Percentiles rank a stretch among this genome's conserved stretches.
These are phyloP conservation scores for Bubalus kerabau DNA, from an alignment of 2,113 vertebrate species.

Conservation along the genomic window DNA sequence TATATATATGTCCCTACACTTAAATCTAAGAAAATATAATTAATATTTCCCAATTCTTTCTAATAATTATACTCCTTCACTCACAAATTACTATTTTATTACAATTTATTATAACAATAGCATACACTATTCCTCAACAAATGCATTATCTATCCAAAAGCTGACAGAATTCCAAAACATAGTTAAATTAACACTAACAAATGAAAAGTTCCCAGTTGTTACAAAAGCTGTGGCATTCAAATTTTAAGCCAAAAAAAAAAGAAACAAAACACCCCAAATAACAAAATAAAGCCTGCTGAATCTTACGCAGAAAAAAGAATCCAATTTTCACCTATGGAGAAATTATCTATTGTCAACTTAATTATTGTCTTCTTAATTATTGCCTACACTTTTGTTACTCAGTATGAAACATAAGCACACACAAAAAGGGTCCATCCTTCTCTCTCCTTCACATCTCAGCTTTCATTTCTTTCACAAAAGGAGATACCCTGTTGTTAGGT, in stretches of 20 bases:
- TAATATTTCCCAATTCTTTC: not conserved
- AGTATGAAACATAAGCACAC: not conserved
- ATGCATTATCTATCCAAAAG: not conserved
- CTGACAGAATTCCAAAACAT: not conserved
- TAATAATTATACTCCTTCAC: not conserved
- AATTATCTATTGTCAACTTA: not conserved
- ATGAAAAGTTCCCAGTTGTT: not conserved
- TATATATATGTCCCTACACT: not conserved
- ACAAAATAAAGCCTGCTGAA: not conserved
- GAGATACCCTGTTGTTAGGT: not conserved
- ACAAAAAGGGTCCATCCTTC: not conserved
- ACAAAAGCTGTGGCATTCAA: conserved; percentile 1
- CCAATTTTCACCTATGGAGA: not conserved
- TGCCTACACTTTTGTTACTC: not conserved
- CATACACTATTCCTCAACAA: not conserved
- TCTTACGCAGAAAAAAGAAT: not conserved
- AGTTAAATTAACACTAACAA: not conserved
- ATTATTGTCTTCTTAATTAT: not conserved
- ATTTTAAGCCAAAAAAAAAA: conserved; percentile 4
- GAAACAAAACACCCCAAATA: not conserved
- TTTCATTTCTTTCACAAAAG: not conserved
- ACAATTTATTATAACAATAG: not conserved
- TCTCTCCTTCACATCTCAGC: not conserved
- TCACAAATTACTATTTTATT: not conserved
- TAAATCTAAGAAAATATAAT: not conserved